A percentile compares a stretch with the other conserved stretches of the same genome.
Conservation (phyloP, 2,797 vertebrate species). For the Bradypodion ventrale region DNA sequence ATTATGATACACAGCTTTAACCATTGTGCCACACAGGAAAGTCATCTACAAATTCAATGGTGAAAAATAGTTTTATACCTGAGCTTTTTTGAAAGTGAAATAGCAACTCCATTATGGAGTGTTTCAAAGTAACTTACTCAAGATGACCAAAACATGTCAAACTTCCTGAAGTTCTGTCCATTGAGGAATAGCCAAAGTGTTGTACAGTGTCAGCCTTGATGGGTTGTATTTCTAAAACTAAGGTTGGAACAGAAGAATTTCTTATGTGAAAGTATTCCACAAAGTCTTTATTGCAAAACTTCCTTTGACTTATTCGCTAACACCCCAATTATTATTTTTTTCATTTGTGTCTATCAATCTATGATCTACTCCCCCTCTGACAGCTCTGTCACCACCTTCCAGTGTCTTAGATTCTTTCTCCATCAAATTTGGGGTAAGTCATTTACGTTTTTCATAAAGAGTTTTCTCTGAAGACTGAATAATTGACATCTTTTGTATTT, state of each 20-base stretch:
- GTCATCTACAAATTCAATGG: not conserved
- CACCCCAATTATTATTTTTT: constrained; percentile 64
- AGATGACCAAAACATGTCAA: not conserved
- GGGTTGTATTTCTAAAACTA: constrained; percentile 27
- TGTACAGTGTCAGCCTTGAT: not conserved
- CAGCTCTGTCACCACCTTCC: constrained; percentile 64
- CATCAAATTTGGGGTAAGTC: constrained; percentile 74
- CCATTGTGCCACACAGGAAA: no score
- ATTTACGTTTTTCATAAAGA: constrained; percentile 74
- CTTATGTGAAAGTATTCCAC: constrained; percentile 47
- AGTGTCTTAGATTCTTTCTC: constrained; percentile 68
- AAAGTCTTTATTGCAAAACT: constrained; percentile 55
- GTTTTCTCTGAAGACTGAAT: constrained; percentile 70
- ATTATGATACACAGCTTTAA: no score
- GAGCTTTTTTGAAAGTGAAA: not conserved
- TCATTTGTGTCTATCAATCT: constrained; percentile 62
- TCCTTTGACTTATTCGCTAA: constrained; percentile 58
- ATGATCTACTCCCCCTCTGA: constrained; percentile 54
- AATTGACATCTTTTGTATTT: constrained; percentile 70
- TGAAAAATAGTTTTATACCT: not conserved
- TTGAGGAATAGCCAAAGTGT: not conserved
- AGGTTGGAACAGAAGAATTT: constrained; percentile 42
- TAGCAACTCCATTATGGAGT: not conserved
- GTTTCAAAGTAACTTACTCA: not conserved
- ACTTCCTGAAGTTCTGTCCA: not conserved